Base-by-base conservation (phyloP, 2,888 invertebrate species). In the Hydriomena furcata region DNA sequence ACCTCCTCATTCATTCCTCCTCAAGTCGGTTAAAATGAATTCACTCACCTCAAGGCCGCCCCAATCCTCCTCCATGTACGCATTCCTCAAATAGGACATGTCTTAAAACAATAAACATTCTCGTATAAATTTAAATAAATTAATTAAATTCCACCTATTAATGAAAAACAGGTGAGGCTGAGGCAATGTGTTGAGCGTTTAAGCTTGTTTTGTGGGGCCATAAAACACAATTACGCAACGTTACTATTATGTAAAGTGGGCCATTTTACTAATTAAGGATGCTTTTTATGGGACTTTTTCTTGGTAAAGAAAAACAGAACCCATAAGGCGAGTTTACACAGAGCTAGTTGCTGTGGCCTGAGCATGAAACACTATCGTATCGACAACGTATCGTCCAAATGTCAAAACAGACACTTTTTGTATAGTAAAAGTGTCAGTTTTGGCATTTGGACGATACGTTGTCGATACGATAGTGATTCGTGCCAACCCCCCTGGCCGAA, bases 131-230 rank as follows among this genome's bases (percentile, higher is more conserved):
- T 66, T 66, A 58, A 66, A 66, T 70, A 49, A 66, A 70, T 62
- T 63, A 68, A 70, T 68, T 57, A 63, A 64, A 58, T 56, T 61
- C 48, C 42, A 59, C 11, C 55, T 63, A 64, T 66, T 59, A 61
- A 67, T 63, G 68, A 58, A 62, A 60, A 62, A 57, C 71, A 72
- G 65, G 70, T 72, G 69, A 61, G 52, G 60, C 37, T 42, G 37
- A 45, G n/a, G 51, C 51, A 45, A 45, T 51, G 52, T 52, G 46
- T 52, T 52, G 37, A 37, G 32, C 41, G 20, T 40, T 52, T 52
- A 42, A 37, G 46, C 42, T 27, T 42, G 31, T 41, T 52, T 37
- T 46, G 45, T 52, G 41, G 46, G 35, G 46, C 51, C 21, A 52
- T 52, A 37, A 52, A 49, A 49, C 36, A 41, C 30, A 45, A 48